Base-by-base conservation (phyloP, 2,888 invertebrate species). In the Drosophila engyochracea region DNA sequence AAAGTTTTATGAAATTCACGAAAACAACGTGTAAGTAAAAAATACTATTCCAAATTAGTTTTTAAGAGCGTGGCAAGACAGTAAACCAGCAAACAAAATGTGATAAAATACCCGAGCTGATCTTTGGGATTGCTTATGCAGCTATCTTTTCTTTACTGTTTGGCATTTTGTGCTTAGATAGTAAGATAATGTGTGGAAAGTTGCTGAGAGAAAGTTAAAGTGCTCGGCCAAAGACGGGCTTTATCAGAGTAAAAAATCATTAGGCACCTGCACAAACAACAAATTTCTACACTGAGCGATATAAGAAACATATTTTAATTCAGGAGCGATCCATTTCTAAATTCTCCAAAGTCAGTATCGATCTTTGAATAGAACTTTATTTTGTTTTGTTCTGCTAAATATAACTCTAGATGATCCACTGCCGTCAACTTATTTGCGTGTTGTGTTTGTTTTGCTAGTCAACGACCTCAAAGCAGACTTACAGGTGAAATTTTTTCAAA, bases 1-100 rank as follows among this genome's bases (percentile, higher is more conserved):
- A 19, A 91, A 91, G 63, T 93, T 93, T 61, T 90, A 84, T 55
- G 82, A 91, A 74, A 82, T 93, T 31, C 85, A 91, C 54, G 88
- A 92, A 28, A 85, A 78, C 39, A 76, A 83, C 4, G 76, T 81
- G 93, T 93, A 83, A 92, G 92, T 82, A 41, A 14, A 35, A 44
- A 28, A 19, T 3, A 25, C 47, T 2, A 47, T 12, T 47, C 4
- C 14, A 47, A 25, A 51, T 28, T 19, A 10, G 16, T 16, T 10
- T 51, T 51, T 28, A 25, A 47, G 9, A 25, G 25, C 10, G 10
- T 10, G 10, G 10, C 41, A 41, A 41, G n/a, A 10, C 2, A n/a
- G 10, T n/a, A 41, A 41, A n/a, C n/a, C n/a, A 19, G n/a, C 7
- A 25, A 16, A 47, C 7, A 2, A 25, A 47, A 2, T 25, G 4